Conservation (phyloP, 2,113 vertebrate genomes). For the Paraplagusia blochii region DNA sequence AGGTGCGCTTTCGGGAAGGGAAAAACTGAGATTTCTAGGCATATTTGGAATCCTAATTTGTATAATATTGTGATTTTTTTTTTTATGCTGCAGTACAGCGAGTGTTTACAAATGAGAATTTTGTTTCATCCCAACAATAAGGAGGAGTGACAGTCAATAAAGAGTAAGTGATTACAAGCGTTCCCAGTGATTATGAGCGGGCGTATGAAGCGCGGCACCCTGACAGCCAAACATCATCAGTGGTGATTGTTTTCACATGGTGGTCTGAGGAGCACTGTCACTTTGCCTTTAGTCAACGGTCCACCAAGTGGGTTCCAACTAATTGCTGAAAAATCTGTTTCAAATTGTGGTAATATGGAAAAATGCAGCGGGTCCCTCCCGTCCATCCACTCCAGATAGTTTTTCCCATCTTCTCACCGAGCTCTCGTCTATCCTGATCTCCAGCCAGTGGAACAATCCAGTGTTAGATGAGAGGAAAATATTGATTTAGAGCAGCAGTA, state of each 20-base stretch:
- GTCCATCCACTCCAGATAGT: slow-evolving; percentile 37
- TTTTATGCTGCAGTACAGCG: background rate
- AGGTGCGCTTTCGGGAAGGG: background rate
- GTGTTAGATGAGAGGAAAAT: slow-evolving; percentile 61
- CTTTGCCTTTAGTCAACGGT: slow-evolving; percentile 45
- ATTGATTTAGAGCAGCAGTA: slow-evolving; percentile 68
- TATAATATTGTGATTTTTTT: background rate
- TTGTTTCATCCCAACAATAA: background rate
- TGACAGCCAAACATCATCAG: slow-evolving; percentile 23
- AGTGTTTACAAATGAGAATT: background rate
- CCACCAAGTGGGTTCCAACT: slow-evolving; percentile 37
- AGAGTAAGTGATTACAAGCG: background rate
- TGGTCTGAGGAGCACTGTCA: slow-evolving; percentile 17
- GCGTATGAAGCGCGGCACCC: background rate
- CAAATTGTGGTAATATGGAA: slow-evolving; percentile 66
- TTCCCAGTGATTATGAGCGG: background rate
- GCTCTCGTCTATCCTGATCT: slow-evolving; percentile 62
- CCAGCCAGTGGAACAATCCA: slow-evolving; percentile 63
- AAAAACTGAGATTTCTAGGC: background rate
- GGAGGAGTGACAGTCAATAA: background rate
- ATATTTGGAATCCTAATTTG: background rate
- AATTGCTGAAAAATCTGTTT: slow-evolving; percentile 67
- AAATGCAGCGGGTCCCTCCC: slow-evolving; percentile 52
- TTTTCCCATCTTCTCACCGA: slow-evolving; percentile 46
- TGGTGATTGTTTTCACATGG: slow-evolving; percentile 19